These are phyloP conservation scores for Heliconius charithonia DNA, from an alignment of 2,888 invertebrate species.

Conservation along the genomic window DNA sequence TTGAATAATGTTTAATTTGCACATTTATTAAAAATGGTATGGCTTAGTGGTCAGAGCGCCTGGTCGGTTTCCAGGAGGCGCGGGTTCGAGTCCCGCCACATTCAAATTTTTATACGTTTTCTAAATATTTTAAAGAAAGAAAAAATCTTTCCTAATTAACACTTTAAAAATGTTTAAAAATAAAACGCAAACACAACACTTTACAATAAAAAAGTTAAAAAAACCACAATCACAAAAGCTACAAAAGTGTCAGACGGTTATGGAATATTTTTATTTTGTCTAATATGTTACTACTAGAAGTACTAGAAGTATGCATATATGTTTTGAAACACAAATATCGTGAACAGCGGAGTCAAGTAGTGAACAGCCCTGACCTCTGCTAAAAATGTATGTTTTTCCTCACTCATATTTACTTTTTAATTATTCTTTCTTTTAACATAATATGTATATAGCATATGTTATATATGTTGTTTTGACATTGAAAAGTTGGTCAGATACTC, in stretches of 20 bases:
- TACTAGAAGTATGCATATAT: background rate
- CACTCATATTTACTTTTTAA: conserved; percentile 21
- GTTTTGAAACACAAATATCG: conserved; percentile 15
- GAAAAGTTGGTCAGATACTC: conserved; percentile 4
- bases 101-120: no score
- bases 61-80: no score
- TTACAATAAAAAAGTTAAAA: no score
- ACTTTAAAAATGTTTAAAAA: no score
- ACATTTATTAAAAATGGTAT: no score
- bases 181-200: no score
- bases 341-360: conserved; percentile 16
- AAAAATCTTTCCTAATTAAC: no score
- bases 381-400: conserved; percentile 4
- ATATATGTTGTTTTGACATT: conserved; percentile 6
- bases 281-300: conserved; percentile 15
- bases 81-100: no score
- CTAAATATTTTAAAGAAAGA: no score
- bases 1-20: no score
- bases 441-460: background rate
- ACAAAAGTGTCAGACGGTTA: background rate
- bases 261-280: conserved; percentile 9
- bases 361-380: conserved; percentile 7
- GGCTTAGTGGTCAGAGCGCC: no score
- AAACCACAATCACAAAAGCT: background rate
- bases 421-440: conserved; percentile 11